Base-by-base conservation (phyloP, 2,888 invertebrate species). In the Eudasyphora cyanicolor region DNA sequence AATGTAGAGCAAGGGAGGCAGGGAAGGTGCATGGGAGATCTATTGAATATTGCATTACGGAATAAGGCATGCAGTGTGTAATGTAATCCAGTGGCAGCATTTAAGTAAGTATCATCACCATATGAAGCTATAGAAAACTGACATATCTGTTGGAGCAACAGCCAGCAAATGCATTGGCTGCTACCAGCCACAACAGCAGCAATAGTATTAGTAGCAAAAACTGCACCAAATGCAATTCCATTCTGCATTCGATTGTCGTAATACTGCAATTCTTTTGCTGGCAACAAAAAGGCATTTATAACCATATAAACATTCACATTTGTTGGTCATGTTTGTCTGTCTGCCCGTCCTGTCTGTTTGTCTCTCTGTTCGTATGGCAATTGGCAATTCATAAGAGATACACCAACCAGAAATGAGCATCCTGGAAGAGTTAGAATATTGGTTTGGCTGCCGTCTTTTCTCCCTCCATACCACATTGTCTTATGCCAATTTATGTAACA, bases 401-500 rank as follows among this genome's bases (percentile, higher is more conserved):
- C 24, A 24, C 19, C 21, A 38, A 67, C 35, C 21, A 64, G 3
- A 35, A 21, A 38, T 19, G 6, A 35, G n/a, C n/a, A 45, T n/a
- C 38, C 12, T 4, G 8, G 32, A n/a, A n/a, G n/a, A 21, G 21
- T 1, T 51, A 17, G 49, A 7, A 21, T 10, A 10, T 54, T 54
- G n/a, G n/a, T n/a, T n/a, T n/a, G n/a, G 32, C 32, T 32, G 32
- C 32, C 38, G 4, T 14, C 45, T 49, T 19, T 49, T 38, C 19
- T 49, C 49, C 27, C 21, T 60, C 60, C 29, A n/a, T 67, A 42
- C 42, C 24, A 77, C 85, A 86, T 82, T 86, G 85, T 86, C 84
- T 86, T 84, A 85, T 82, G 85, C 85, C 86, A 86, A 86, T 85
- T 86, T 86, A 86, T 86, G 86, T 84, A 86, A 85, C 86, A 84